Evolutionary conservation across 2,113 vertebrate genomes (phyloP), one percentile per base, ranked within the genome.

Genomic region (Catharus bicknelli): DNA sequence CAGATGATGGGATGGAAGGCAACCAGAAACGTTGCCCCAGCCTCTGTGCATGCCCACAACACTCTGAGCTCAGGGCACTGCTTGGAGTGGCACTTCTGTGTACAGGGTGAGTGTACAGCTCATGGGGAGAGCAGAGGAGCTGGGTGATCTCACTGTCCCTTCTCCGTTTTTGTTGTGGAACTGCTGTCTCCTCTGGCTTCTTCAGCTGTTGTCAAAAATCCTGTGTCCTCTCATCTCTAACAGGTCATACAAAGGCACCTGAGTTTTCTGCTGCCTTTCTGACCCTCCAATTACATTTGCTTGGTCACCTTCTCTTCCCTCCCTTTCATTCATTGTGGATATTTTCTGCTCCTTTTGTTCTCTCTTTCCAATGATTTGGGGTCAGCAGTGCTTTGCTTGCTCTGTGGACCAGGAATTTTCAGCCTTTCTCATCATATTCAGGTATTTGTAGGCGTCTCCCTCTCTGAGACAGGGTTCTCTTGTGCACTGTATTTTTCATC

Each of bases 181-280:
- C 27, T 68, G 36, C 25, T 54, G 16, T 29, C 40, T 61, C 20
- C 9, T 12, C 34, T 63, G 64, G 11, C 21, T 81, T 74, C 57
- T 25, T 32, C n/a, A 23, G 45, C 0, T 76, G 5, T 25, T 86
- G n/a, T 34, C 45, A 90, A 53, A 92, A 88, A 21, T 38, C 10
- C 21, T 43, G 19, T 36, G 61, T 54, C 58, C 47, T 87, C 12
- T 69, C 32, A 62, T 14, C 16, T 79, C 18, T 43, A 74, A 5
- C 0, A 1, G 7, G 13, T 54, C 0, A 0, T 17, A 70, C 3
- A 15, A 74, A 73, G 22, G 34, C 30, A 78, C 18, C 26, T 43
- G 32, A 21, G 15, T 70, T 83, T 87, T 83, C 8, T 67, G 59
- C 59, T 62, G 32, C 54, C 29, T 12, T 78, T 89, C 21, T 38